A percentile compares a stretch with the other conserved stretches of the same genome.
These are phyloP conservation scores for Achatina immaculata DNA, from an alignment of 1,140 invertebrate species.

Conservation along the genomic window DNA sequence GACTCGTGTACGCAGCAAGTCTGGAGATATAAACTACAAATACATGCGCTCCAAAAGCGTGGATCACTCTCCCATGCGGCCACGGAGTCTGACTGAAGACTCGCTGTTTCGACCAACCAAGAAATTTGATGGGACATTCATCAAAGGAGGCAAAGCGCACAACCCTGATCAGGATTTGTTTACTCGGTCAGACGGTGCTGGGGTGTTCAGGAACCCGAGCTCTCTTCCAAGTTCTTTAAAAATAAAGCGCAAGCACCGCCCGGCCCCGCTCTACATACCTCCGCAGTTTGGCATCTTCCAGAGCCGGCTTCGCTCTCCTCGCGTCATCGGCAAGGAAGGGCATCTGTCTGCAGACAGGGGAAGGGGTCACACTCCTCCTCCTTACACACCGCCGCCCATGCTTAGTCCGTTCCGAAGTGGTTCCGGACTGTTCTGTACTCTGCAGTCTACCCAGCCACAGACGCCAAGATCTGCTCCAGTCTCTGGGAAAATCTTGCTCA, in stretches of 20 bases:
- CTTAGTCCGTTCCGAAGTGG: conserved; percentile 89
- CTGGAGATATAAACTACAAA: conserved; percentile 59
- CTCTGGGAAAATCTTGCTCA: conserved; percentile 47
- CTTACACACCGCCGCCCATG: conserved; percentile 92
- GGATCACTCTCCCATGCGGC: conserved; percentile 60
- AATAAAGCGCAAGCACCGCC: conserved; percentile 76
- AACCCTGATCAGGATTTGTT: conserved; percentile 53
- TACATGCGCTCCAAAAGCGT: conserved; percentile 58
- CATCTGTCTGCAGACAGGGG: conserved; percentile 24
- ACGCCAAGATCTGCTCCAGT: conserved; percentile 63
- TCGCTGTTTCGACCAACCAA: conserved; percentile 49
- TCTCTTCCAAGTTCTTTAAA: conserved; percentile 65
- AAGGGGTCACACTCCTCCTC: conserved; percentile 72
- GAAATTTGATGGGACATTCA: conserved; percentile 52
- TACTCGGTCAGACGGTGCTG: conserved; percentile 72
- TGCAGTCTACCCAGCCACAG: conserved; percentile 57
- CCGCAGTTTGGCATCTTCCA: conserved; percentile 73
- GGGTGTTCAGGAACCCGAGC: conserved; percentile 83
- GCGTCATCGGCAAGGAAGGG: conserved; percentile 65
- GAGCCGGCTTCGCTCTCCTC: conserved; percentile 74
- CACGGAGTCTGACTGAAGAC: conserved; percentile 60
- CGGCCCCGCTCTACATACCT: conserved; percentile 76
- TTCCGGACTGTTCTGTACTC: conserved; percentile 83
- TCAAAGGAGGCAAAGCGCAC: conserved; percentile 45
- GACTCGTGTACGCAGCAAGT: conserved; percentile 60